phyloP scores from a whole-genome alignment of 2,113 vertebrate species.

The Takifugu bimaculatus region DNA sequence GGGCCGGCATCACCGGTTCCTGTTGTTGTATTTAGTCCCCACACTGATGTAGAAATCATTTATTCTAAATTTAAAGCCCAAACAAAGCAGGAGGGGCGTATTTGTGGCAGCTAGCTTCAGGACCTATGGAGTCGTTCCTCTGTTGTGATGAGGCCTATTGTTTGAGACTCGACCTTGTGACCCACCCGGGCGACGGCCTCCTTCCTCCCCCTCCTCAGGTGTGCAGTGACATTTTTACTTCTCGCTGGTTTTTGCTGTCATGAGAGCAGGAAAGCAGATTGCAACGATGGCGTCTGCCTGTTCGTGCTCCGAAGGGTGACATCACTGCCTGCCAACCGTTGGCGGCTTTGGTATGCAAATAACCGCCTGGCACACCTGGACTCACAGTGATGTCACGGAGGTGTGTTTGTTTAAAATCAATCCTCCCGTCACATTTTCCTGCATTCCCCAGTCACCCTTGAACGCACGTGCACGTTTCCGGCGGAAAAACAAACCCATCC shows the following conservation, averaged over 20 bases:
- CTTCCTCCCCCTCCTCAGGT: no score
- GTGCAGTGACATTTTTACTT: no score
- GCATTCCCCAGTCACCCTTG: conserved; percentile 16
- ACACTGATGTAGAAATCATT: no score
- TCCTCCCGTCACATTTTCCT: conserved; percentile 22
- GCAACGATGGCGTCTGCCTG: background rate
- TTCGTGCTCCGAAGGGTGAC: conserved; percentile 19
- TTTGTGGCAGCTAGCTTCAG: no score
- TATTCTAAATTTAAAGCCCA: no score
- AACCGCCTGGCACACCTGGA: conserved; percentile 25
- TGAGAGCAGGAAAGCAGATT: background rate
- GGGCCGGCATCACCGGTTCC: no score
- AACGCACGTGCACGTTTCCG: background rate
- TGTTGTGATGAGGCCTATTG: no score
- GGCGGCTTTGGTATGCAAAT: conserved; percentile 44
- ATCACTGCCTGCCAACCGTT: conserved; percentile 36
- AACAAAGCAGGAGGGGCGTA: no score
- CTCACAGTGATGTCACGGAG: conserved; percentile 42
- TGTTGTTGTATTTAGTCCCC: no score
- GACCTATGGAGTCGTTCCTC: no score
- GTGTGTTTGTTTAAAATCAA: conserved; percentile 16
- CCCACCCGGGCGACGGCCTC: no score
- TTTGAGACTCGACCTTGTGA: no score
- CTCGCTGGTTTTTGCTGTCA: background rate
- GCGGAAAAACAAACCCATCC: background rate